Percentiles rank a stretch among this genome's conserved stretches.
Conservation (phyloP, 2,888 invertebrate species). For the Scaptomyza parva region DNA sequence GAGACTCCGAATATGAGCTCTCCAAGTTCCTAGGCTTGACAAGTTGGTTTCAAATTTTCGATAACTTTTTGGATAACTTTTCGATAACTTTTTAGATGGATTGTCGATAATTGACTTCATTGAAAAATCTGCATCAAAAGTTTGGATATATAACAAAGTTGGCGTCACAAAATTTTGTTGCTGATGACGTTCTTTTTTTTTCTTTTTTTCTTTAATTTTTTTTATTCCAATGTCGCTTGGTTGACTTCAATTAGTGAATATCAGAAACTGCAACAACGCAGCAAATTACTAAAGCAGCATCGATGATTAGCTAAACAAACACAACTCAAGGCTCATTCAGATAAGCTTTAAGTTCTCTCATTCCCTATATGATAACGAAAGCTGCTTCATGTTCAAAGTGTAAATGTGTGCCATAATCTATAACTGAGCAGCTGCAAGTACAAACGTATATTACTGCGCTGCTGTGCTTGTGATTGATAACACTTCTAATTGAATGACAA, state of each 20-base stretch:
- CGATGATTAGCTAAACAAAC: slow-evolving; percentile 34
- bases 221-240: slow-evolving; percentile 16
- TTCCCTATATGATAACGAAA: slow-evolving; percentile 63
- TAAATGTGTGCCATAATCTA: slow-evolving; percentile 66
- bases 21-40: no score
- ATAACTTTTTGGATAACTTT: no score
- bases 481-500: slow-evolving; percentile 69
- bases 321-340: slow-evolving; percentile 23
- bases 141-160: no score
- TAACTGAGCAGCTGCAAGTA: slow-evolving; percentile 17
- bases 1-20: no score
- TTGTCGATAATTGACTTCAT: no score
- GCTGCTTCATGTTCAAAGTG: slow-evolving; percentile 38
- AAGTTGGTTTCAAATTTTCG: no score
- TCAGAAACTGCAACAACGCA: slow-evolving; percentile 9
- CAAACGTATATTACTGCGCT: slow-evolving; percentile 15
- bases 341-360: slow-evolving; percentile 55
- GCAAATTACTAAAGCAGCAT: slow-evolving; percentile 8
- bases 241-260: slow-evolving; percentile 4
- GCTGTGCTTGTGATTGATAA: slow-evolving; percentile 60
- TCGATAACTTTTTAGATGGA: no score
- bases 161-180: no score
- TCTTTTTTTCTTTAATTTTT: no score
- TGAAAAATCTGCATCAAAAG: no score
- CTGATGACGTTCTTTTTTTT: no score